phyloP scores from a whole-genome alignment of 2,888 invertebrate genomes.

The Eristalinus aeneus region DNA sequence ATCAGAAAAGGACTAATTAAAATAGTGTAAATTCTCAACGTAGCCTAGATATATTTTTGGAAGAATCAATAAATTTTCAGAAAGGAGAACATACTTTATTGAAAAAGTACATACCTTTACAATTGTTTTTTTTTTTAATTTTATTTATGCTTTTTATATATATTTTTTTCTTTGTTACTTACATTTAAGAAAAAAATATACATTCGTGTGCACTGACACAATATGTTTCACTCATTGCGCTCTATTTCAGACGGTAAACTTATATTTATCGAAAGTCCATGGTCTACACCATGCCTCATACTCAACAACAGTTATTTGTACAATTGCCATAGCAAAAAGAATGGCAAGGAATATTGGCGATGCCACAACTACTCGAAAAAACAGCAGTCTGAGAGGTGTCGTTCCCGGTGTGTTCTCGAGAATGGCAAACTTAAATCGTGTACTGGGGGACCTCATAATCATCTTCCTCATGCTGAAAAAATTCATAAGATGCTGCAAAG shows the following conservation, averaged over 20 bases:
- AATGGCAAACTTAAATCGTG: slow-evolving; percentile 78
- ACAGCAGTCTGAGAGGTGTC: slow-evolving; percentile 78
- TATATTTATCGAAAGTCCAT: slow-evolving; percentile 80
- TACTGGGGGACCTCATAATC: slow-evolving; percentile 80
- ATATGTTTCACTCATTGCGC: slow-evolving; percentile 47
- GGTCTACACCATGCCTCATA: slow-evolving; percentile 80
- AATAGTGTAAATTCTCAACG: not conserved
- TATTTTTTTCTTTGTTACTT: slow-evolving; percentile 4
- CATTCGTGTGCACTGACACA: slow-evolving; percentile 28
- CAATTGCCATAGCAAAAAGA: slow-evolving; percentile 80
- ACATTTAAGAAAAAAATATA: slow-evolving; percentile 22
- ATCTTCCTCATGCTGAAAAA: slow-evolving; percentile 79
- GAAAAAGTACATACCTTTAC: slow-evolving; percentile 2
- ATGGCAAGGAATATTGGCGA: slow-evolving; percentile 80
- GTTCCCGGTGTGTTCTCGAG: slow-evolving; percentile 80
- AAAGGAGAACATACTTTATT: not conserved
- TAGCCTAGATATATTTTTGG: slow-evolving; percentile 35
- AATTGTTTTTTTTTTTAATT: slow-evolving; percentile 34
- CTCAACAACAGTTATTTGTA: slow-evolving; percentile 78
- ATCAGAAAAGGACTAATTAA: slow-evolving; percentile 12
- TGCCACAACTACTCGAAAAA: slow-evolving; percentile 81
- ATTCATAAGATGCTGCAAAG: slow-evolving; percentile 79
- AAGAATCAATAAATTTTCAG: slow-evolving; percentile 51
- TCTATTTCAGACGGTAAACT: slow-evolving; percentile 74
- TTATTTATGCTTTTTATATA: not conserved